Conservation (phyloP, 2,888 invertebrate genomes). For the Lithophane socia region DNA sequence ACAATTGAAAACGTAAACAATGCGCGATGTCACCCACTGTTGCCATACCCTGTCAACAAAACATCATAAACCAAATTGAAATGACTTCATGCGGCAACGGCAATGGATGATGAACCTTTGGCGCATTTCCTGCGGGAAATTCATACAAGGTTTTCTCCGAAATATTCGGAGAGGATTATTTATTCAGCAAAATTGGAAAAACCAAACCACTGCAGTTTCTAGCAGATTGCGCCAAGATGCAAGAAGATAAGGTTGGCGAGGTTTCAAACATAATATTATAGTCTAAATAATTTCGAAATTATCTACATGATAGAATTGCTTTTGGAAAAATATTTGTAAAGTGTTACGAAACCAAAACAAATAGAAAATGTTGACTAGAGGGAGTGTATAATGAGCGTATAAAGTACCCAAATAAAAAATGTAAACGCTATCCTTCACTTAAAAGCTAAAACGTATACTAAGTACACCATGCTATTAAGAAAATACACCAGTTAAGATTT, state of each 20-base stretch:
- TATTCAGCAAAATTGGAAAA: slow-evolving; percentile 39
- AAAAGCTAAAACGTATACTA: slow-evolving; percentile 14
- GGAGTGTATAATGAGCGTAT: not conserved
- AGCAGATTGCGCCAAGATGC: slow-evolving; percentile 28
- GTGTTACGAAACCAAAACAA: not conserved
- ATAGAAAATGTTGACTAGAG: not conserved
- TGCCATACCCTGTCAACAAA: slow-evolving; percentile 38
- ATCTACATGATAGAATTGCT: not conserved
- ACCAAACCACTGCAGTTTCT: slow-evolving; percentile 33
- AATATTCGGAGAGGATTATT: slow-evolving; percentile 19
- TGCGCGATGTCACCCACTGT: slow-evolving; percentile 46
- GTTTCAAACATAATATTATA: slow-evolving; percentile 18
- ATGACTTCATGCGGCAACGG: slow-evolving; percentile 37
- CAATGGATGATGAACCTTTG: slow-evolving; percentile 24
- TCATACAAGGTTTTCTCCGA: slow-evolving; percentile 23
- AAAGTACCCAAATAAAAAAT: not conserved
- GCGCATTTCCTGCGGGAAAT: slow-evolving; percentile 43
- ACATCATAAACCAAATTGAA: slow-evolving; percentile 40
- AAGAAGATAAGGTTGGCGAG: slow-evolving; percentile 5
- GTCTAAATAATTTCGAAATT: slow-evolving; percentile 5
- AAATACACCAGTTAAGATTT: slow-evolving; percentile 6
- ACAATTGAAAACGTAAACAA: slow-evolving; percentile 54
- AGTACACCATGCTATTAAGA: slow-evolving; percentile 1
- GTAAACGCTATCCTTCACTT: not conserved
- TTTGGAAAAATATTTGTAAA: not conserved